phyloP scores from a whole-genome alignment of 2,888 invertebrate genomes.

The Polydrusus tereticollis region DNA sequence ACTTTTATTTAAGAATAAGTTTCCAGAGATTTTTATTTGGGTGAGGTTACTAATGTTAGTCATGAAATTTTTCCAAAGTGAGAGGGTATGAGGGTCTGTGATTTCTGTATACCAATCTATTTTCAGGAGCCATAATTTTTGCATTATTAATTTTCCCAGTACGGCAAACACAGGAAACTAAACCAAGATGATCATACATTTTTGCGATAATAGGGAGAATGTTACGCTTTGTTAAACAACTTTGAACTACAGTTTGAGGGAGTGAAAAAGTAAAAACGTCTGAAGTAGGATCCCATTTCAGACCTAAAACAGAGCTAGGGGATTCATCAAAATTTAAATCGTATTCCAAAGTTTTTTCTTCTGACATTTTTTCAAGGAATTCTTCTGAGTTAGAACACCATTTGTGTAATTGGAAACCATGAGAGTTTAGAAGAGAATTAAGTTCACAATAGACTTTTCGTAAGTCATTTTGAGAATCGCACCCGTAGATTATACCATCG shows the following conservation, averaged over 20 bases:
- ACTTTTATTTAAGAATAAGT: too few relatives aligned
- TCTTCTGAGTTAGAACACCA: conserved; percentile 26
- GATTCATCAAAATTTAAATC: neutral
- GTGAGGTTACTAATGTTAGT: too few relatives aligned
- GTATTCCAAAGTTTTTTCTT: neutral
- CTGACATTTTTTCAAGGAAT: neutral
- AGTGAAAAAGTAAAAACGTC: neutral
- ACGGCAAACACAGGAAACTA: neutral
- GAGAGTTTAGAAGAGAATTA: conserved; percentile 13
- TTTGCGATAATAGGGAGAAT: neutral
- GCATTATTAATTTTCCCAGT: neutral
- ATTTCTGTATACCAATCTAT: neutral
- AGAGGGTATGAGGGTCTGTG: too few relatives aligned
- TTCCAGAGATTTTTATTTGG: too few relatives aligned
- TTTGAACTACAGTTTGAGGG: neutral
- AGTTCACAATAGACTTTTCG: conserved; percentile 4
- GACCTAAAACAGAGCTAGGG: neutral
- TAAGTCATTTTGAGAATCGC: conserved; percentile 4
- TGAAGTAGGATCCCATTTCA: neutral
- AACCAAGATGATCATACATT: conserved; percentile 29
- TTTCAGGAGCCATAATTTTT: neutral
- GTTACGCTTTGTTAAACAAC: conserved; percentile 6
- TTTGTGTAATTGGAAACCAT: conserved; percentile 28
- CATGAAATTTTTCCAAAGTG: too few relatives aligned
- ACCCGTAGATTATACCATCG: neutral